A percentile compares a stretch with the other conserved stretches of the same genome.
Conservation (phyloP, 2,888 invertebrate genomes). For the Operophtera brumata region DNA sequence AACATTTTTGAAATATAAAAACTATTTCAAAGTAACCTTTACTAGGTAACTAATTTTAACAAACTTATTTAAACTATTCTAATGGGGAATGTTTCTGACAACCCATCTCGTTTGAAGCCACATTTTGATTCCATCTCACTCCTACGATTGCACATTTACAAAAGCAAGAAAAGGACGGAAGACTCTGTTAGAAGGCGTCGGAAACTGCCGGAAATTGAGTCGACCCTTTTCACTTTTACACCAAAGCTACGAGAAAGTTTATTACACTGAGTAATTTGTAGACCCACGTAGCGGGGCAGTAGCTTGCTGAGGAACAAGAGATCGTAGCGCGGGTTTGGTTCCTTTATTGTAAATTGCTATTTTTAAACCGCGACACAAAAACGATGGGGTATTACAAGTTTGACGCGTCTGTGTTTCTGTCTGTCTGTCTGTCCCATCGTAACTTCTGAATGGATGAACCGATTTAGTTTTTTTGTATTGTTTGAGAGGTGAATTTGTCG, state of each 20-base stretch:
- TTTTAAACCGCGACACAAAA: too few relatives aligned
- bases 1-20: too few relatives aligned
- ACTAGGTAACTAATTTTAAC: slow-evolving; percentile 5
- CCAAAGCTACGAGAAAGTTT: slow-evolving; percentile 19
- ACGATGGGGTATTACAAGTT: too few relatives aligned
- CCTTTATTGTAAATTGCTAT: too few relatives aligned
- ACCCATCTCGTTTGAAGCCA: slow-evolving; percentile 34
- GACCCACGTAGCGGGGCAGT: neutral
- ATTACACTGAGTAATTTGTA: neutral
- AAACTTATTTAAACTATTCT: slow-evolving; percentile 19
- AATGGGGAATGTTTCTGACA: slow-evolving; percentile 46
- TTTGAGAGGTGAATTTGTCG: too few relatives aligned
- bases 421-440: too few relatives aligned
- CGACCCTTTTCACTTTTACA: slow-evolving; percentile 57
- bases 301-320: neutral
- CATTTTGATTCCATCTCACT: slow-evolving; percentile 8
- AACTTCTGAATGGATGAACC: too few relatives aligned
- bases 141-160: neutral
- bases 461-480: too few relatives aligned
- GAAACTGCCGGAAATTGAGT: slow-evolving; percentile 55
- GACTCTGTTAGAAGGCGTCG: slow-evolving; percentile 8
- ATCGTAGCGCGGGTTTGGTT: neutral
- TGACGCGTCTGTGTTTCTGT: too few relatives aligned
- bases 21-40: too few relatives aligned
- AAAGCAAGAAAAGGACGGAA: slow-evolving; percentile 14